Conservation (phyloP, 2,888 invertebrate species). For the Pyrrhosoma nymphula region DNA sequence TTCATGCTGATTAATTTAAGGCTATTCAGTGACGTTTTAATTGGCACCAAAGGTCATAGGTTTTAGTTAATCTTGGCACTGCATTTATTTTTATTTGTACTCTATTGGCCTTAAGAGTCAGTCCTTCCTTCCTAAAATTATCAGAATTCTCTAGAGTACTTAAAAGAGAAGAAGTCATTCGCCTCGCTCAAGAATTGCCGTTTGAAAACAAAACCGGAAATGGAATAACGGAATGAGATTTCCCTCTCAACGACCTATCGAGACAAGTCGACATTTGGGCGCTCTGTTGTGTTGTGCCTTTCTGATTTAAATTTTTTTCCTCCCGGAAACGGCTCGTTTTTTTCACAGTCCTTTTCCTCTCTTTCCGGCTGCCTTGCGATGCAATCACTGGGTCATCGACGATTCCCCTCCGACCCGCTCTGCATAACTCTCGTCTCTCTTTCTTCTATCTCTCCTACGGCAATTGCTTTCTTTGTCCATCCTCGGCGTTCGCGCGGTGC, state of each 20-base stretch:
- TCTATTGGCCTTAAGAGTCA: too few species aligned
- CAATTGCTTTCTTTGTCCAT: slow-evolving; percentile 25
- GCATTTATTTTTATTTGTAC: too few species aligned
- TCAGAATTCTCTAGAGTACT: too few species aligned
- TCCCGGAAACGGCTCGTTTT: not conserved
- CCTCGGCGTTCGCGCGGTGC: not conserved
- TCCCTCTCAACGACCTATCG: not conserved
- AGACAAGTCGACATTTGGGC: not conserved
- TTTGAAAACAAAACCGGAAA: too few species aligned
- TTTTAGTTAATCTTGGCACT: too few species aligned
- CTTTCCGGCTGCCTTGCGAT: not conserved
- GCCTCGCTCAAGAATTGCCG: too few species aligned
- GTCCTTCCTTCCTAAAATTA: too few species aligned
- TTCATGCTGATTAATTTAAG: too few species aligned
- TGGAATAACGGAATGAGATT: not conserved
- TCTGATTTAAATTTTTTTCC: not conserved
- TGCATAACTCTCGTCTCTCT: not conserved
- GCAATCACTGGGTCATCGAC: not conserved
- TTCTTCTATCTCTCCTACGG: not conserved
- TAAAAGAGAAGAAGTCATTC: too few species aligned
- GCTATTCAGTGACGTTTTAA: too few species aligned
- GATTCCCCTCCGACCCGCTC: not conserved
- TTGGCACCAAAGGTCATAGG: too few species aligned
- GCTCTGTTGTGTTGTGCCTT: not conserved
- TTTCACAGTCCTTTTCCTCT: not conserved